Evolutionary conservation across 2,888 invertebrate genomes (phyloP), one percentile per base, ranked within the genome.

Genomic region (Blastobasis adustella): DNA sequence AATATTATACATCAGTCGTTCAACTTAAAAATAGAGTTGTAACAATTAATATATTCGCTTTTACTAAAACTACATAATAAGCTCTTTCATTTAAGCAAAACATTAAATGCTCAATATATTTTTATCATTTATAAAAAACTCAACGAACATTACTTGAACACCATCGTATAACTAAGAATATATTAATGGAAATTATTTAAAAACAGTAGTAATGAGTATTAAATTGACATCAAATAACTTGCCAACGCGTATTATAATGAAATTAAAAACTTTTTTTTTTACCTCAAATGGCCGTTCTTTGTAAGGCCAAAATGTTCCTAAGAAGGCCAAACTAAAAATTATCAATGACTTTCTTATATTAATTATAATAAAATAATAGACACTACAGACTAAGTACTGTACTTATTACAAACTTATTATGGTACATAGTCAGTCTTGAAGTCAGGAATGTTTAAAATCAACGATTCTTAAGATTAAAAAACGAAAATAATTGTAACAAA

Each of bases 361-460:
- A 40, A 45, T 40, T 40, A 40, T 38, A 49, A 44, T 44, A 47
- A 47, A 48, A 48, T 51, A 46, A 46, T 50, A 50, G 50, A 50
- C 36, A 50, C 46, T 50, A 51, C 47, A 46, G 45, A 51, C 51
- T 51, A 51, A 47, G 47, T 51, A 41, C 45, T 51, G 44, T 10
- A 40, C 10, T 8, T 37, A 38, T 40, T 54, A 55, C 50, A 55
- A 52, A 52, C 54, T 54, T 55, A 52, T 51, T 49, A 56, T 49
- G 54, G 55, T 53, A 52, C 56, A 49, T 55, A 49, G 49, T 49
- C 49, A 54, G 46, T 52, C 47, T 47, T 52, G 51, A 23, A 50
- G 51, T 47, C 50, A 52, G 50, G 54, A 54, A 52, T 52, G 52
- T 54, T 54, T 54, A 49, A 55, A 54, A 51, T 54, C 49, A 49